phyloP scores from a whole-genome alignment of 2,888 invertebrate species.

The Tortrix viridana region DNA sequence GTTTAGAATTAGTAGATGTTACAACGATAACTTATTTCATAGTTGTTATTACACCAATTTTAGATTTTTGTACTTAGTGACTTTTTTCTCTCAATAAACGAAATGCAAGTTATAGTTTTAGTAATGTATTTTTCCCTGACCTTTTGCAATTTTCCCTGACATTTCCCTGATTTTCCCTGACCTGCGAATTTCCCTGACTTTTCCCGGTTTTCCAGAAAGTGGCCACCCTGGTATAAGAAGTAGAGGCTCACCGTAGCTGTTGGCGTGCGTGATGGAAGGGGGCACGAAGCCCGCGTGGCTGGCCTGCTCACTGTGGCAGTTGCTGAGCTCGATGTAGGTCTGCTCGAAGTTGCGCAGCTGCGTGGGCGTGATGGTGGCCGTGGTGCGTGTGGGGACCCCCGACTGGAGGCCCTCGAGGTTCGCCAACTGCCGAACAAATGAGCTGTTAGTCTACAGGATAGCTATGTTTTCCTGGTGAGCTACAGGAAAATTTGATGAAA shows the following conservation, averaged over 20 bases:
- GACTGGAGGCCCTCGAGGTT: constrained; percentile 93
- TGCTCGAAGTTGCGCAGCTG: constrained; percentile 96
- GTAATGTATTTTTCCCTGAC: no score
- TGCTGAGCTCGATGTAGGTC: constrained; percentile 94
- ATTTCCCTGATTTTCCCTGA: no score
- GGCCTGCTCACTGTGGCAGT: constrained; percentile 88
- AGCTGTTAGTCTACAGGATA: constrained; percentile 10
- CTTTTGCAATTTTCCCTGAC: no score
- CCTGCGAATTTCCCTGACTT: no score
- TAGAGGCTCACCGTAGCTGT: constrained; percentile 74
- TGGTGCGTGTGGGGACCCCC: constrained; percentile 96
- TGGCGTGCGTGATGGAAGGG: constrained; percentile 86
- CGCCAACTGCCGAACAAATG: constrained; percentile 87
- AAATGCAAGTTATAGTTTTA: no score
- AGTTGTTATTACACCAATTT: no score
- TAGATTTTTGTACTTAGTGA: no score
- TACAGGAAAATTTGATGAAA: constrained; percentile 2
- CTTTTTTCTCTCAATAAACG: no score
- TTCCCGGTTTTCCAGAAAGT: no score
- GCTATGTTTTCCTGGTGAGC: constrained; percentile 13
- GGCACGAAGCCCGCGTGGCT: constrained; percentile 98
- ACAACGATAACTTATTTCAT: no score
- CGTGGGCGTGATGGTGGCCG: constrained; percentile 97
- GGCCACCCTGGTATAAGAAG: no score
- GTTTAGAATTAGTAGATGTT: no score